Percentiles rank a stretch among this genome's conserved stretches.
These are phyloP conservation scores for Tinamus major DNA, from an alignment of 2,797 vertebrate genomes.

Conservation along the genomic window DNA sequence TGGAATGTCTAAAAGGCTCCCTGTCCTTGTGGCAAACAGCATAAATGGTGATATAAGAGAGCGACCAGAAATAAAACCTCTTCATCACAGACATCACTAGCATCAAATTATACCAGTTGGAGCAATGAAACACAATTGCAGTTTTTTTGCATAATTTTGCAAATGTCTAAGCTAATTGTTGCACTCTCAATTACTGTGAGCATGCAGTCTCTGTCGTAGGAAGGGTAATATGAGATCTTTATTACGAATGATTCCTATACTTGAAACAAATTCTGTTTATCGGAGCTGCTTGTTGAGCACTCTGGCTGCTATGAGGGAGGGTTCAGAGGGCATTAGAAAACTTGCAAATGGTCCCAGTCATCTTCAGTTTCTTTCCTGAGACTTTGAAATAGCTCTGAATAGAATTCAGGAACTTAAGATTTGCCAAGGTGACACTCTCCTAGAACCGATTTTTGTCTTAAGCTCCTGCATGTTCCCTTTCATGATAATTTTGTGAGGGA, in stretches of 20 bases:
- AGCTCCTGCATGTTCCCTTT: fast-evolving
- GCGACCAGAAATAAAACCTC: not conserved
- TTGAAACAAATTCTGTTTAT: not conserved
- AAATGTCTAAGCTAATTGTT: not conserved
- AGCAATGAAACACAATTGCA: not conserved
- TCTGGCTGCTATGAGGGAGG: not conserved
- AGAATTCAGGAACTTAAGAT: not conserved
- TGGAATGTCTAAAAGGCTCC: not conserved
- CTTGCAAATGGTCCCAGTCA: not conserved
- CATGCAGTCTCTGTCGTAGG: not conserved
- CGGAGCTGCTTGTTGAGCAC: fast-evolving
- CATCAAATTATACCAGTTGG: not conserved
- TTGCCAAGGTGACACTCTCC: not conserved
- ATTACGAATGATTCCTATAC: not conserved
- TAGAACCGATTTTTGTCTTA: not conserved
- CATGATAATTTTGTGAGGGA: too few species aligned
- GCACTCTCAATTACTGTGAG: not conserved
- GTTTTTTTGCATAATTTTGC: not conserved
- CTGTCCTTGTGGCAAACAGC: not conserved
- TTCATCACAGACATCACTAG: not conserved
- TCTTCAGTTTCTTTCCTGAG: not conserved
- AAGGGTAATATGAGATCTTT: not conserved
- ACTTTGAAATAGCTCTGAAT: not conserved
- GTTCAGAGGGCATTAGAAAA: not conserved
- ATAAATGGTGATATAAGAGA: not conserved